These are phyloP conservation scores for Porites divaricata DNA, from an alignment of 92 coral and sea anemone species.

Conservation along the genomic window DNA sequence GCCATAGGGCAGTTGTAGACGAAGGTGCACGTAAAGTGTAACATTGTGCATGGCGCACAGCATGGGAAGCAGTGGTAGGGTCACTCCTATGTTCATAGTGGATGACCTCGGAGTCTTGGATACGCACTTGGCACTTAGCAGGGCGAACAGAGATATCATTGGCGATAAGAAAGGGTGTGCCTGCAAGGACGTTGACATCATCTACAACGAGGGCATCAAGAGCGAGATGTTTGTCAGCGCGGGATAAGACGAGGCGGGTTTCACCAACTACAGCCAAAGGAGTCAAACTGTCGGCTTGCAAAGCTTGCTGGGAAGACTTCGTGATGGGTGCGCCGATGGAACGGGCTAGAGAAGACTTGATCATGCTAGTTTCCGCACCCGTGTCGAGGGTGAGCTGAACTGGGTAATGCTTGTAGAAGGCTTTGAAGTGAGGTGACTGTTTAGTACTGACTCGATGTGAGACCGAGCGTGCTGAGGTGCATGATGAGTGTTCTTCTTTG, in stretches of 20 bases:
- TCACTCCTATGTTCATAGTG: constrained; percentile 20
- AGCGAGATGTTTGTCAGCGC: constrained; percentile 34
- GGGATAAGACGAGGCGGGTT: constrained; percentile 39
- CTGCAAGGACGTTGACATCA: constrained; percentile 64
- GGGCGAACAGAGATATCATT: constrained; percentile 71
- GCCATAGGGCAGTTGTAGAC: constrained; percentile 58
- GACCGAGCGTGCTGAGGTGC: constrained; percentile 30
- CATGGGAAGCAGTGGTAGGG: constrained; percentile 1
- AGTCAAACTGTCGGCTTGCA: constrained; percentile 56
- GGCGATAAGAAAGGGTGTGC: constrained; percentile 62
- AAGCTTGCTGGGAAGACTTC: constrained; percentile 52
- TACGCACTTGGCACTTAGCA: constrained; percentile 50
- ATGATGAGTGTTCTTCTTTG: constrained; percentile 12
- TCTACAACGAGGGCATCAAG: constrained; percentile 62
- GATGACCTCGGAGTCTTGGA: constrained; percentile 48
- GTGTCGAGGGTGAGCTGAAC: constrained; percentile 51
- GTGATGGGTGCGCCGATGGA: constrained; percentile 31
- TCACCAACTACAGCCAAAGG: constrained; percentile 61
- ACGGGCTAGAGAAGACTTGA: constrained; percentile 31
- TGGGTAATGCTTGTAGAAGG: constrained; percentile 56
- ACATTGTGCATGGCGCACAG: constrained; percentile 41
- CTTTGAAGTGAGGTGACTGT: constrained; percentile 55
- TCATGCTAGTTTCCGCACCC: constrained; percentile 39
- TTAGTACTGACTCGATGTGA: constrained; percentile 58
- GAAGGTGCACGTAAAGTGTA: constrained; percentile 46